These are phyloP conservation scores for Vidua chalybeata DNA, from an alignment of 2,113 vertebrate species.

Conservation along the genomic window DNA sequence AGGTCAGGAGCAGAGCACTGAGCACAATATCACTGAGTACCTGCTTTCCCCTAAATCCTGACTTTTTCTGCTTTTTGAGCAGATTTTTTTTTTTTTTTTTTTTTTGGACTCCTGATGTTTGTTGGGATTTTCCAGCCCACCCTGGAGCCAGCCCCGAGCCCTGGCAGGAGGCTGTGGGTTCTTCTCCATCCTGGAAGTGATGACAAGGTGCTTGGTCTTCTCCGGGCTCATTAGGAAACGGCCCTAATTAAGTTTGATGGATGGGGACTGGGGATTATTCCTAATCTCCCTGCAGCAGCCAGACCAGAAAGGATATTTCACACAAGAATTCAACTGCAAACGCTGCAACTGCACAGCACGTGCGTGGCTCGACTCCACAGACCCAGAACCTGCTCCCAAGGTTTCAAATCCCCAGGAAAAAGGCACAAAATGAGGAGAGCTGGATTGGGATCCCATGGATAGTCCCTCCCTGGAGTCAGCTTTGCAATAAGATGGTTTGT, in stretches of 20 bases:
- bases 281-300: slow-evolving; percentile 10
- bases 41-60: background rate
- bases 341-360: background rate
- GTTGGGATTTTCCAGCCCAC: background rate
- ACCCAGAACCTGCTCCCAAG: background rate
- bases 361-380: background rate
- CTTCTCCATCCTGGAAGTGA: background rate
- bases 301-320: background rate
- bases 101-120: background rate
- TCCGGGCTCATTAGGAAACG: slow-evolving; percentile 17
- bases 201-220: background rate
- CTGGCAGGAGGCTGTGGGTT: background rate
- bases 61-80: background rate
- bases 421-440: background rate
- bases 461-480: background rate
- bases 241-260: slow-evolving; percentile 26
- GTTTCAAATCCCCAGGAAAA: background rate
- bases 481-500: background rate
- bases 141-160: background rate
- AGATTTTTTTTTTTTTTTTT: background rate
- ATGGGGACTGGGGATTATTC: background rate
- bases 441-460: background rate
- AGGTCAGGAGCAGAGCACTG: background rate
- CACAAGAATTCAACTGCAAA: background rate
- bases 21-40: rapidly evolving